Evolutionary conservation across 2,113 vertebrate species (phyloP).

Genomic region (Anguilla rostrata): DNA sequence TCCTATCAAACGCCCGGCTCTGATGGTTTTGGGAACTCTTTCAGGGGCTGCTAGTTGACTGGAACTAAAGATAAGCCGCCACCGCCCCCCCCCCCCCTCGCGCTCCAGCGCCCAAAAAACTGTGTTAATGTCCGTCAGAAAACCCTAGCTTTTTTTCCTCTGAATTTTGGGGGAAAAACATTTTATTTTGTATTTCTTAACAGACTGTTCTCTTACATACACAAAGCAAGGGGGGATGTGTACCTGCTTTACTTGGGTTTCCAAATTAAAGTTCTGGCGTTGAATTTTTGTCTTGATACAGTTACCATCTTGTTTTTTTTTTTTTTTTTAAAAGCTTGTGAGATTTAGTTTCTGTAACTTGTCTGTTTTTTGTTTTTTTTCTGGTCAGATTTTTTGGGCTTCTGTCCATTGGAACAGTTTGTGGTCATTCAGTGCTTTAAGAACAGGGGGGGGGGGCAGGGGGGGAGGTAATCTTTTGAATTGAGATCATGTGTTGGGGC

Average conservation of each 20-base stretch:
- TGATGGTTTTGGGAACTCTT: conserved; percentile 98
- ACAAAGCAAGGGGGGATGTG: too few species aligned
- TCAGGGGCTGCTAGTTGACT: conserved; percentile 92
- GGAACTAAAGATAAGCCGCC: conserved; percentile 88
- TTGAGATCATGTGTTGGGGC: conserved; percentile 6
- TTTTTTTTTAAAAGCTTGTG: not conserved
- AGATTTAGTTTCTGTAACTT: not conserved
- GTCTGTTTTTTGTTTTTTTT: not conserved
- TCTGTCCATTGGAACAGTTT: not conserved
- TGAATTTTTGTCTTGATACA: not conserved
- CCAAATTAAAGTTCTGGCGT: too few species aligned
- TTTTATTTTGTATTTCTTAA: conserved; percentile 58
- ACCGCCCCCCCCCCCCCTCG: conserved; percentile 74
- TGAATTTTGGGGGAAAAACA: too few species aligned
- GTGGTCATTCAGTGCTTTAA: conserved; percentile 19
- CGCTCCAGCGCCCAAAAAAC: conserved; percentile 58
- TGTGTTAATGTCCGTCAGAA: conserved; percentile 81
- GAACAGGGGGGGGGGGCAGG: not conserved
- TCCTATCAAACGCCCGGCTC: conserved; percentile 94
- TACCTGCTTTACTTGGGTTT: too few species aligned
- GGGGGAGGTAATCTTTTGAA: conserved; percentile 20
- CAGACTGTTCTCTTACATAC: not conserved
- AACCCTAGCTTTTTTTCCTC: conserved; percentile 52
- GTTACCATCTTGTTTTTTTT: not conserved
- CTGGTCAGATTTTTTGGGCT: not conserved